Percentiles rank a stretch among this genome's conserved stretches.
phyloP scores from a whole-genome alignment of 2,797 vertebrate genomes.

The Tinamus major region DNA sequence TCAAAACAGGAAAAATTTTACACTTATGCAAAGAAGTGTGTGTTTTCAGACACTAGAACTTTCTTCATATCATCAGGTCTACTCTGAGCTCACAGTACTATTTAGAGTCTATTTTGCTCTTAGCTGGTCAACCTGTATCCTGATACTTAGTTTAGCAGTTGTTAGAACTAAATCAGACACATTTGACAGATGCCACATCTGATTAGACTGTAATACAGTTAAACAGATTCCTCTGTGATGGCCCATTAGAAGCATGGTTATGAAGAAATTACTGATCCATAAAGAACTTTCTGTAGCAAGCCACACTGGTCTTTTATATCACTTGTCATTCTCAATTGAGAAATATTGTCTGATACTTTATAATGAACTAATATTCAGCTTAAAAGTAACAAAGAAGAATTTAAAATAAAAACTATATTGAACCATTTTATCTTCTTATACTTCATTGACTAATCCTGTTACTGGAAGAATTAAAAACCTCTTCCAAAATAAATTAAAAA shows the following conservation, averaged over 20 bases:
- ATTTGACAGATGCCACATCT: slow-evolving; percentile 54
- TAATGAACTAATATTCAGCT: not conserved
- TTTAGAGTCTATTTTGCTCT: not conserved
- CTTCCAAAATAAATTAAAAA: not conserved
- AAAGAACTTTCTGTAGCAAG: slow-evolving; percentile 30
- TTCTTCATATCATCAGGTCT: not conserved
- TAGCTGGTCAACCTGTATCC: not conserved
- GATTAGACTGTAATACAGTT: slow-evolving; percentile 59
- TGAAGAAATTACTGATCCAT: slow-evolving; percentile 52
- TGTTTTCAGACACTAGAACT: not conserved
- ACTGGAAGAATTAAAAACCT: not conserved
- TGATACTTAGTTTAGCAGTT: not conserved
- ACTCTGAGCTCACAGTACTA: not conserved
- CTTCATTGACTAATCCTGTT: not conserved
- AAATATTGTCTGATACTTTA: not conserved
- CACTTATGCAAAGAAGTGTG: not conserved
- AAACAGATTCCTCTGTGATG: slow-evolving; percentile 21
- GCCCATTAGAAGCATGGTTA: slow-evolving; percentile 27
- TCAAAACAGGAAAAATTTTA: not conserved
- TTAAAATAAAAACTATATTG: not conserved
- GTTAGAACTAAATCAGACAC: slow-evolving; percentile 17
- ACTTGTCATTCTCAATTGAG: slow-evolving; percentile 1
- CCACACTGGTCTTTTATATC: not conserved
- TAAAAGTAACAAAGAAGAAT: not conserved
- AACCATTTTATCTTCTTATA: not conserved